A percentile compares a stretch with the other conserved stretches of the same genome.
phyloP scores from a whole-genome alignment of 2,888 invertebrate species.

The Byasa hedistus region DNA sequence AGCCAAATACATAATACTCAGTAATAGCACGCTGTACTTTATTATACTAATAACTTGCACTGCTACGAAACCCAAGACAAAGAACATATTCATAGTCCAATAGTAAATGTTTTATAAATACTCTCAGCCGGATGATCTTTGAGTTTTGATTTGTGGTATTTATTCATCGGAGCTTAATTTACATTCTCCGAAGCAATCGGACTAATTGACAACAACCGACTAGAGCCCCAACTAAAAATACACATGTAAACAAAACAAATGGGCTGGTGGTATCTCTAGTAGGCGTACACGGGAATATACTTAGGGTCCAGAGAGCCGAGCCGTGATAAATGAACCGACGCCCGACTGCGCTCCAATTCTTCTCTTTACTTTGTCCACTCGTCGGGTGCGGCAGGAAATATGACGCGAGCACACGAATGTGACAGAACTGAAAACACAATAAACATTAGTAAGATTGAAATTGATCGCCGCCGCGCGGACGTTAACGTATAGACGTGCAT shows the following conservation, averaged over 20 bases:
- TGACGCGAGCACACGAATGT: conserved; percentile 65
- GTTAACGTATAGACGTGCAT: background rate
- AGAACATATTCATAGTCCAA: too few species aligned
- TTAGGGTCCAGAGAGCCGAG: conserved; percentile 57
- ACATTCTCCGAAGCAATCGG: too few species aligned
- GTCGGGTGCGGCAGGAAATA: conserved; percentile 50
- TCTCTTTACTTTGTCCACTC: conserved; percentile 50
- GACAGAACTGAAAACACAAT: conserved; percentile 49
- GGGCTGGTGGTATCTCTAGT: conserved; percentile 39
- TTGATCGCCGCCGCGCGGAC: background rate
- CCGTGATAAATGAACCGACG: conserved; percentile 69
- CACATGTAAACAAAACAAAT: conserved; percentile 67
- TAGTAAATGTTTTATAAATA: too few species aligned
- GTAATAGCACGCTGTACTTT: too few species aligned
- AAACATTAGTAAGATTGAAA: background rate
- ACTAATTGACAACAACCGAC: too few species aligned
- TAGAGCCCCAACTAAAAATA: conserved; percentile 33
- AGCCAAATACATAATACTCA: too few species aligned
- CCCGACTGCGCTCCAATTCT: conserved; percentile 55
- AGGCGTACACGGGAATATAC: conserved; percentile 72
- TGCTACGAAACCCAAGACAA: too few species aligned
- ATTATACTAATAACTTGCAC: too few species aligned
- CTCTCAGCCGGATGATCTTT: too few species aligned
- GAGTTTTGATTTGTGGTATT: too few species aligned
- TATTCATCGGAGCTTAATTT: background rate